These are phyloP conservation scores for Drosophila birchii DNA, from an alignment of 2,888 invertebrate species.

Conservation along the genomic window DNA sequence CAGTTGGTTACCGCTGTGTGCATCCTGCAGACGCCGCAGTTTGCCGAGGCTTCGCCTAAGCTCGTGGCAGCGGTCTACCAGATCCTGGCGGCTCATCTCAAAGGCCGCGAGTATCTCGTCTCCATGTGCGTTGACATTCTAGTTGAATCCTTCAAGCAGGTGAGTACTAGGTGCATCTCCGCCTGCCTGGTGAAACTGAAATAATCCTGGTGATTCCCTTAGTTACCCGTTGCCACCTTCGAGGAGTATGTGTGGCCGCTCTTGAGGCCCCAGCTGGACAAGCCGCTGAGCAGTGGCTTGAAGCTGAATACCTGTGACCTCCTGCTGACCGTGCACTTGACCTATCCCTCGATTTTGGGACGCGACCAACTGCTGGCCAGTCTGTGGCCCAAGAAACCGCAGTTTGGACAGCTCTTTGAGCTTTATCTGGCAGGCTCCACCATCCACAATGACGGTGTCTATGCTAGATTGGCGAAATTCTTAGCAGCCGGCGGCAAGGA, in stretches of 20 bases:
- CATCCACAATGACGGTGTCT: slow-evolving; percentile 10
- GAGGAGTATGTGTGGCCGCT: slow-evolving; percentile 51
- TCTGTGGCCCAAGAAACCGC: slow-evolving; percentile 49
- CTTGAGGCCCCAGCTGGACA: slow-evolving; percentile 39
- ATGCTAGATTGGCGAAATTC: slow-evolving; percentile 50
- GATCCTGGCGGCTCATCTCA: slow-evolving; percentile 47
- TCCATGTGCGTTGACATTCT: slow-evolving; percentile 45
- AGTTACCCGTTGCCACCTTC: slow-evolving; percentile 18
- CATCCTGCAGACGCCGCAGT: slow-evolving; percentile 42
- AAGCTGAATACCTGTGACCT: slow-evolving; percentile 43
- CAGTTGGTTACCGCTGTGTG: slow-evolving; percentile 49
- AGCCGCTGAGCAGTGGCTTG: slow-evolving; percentile 27
- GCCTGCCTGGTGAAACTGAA: neutral
- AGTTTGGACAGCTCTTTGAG: slow-evolving; percentile 50
- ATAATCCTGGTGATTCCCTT: neutral
- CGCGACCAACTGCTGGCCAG: slow-evolving; percentile 28
- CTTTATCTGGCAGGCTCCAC: slow-evolving; percentile 42
- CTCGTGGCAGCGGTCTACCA: slow-evolving; percentile 44
- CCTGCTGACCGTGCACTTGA: slow-evolving; percentile 46
- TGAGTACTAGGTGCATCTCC: slow-evolving; percentile 2
- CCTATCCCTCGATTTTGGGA: slow-evolving; percentile 38
- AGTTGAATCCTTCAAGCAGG: slow-evolving; percentile 41
- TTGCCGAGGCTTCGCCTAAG: slow-evolving; percentile 14
- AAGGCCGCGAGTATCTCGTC: slow-evolving; percentile 59
- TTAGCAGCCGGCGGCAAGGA: slow-evolving; percentile 10